Evolutionary conservation across 2,888 invertebrate genomes (phyloP).

Genomic region (Drosophila antonietae): DNA sequence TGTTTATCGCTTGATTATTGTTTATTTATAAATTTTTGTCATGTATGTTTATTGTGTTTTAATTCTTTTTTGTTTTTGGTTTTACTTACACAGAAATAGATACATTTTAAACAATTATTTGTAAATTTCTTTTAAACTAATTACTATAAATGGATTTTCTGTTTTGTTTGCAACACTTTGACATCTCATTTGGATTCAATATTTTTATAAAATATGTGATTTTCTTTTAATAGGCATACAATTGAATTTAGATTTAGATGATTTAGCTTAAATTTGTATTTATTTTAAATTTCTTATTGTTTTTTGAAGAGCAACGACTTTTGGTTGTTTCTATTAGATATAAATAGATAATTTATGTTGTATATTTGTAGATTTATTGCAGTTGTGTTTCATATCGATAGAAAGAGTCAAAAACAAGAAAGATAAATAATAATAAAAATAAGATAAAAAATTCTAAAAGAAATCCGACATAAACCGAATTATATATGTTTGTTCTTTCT

Average conservation of each 20-base stretch:
- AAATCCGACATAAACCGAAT: slow-evolving; percentile 72
- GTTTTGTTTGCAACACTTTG: slow-evolving; percentile 78
- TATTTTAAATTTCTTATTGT: slow-evolving; percentile 37
- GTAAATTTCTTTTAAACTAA: slow-evolving; percentile 80
- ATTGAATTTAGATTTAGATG: slow-evolving; percentile 60
- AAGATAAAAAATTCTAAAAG: slow-evolving; percentile 62
- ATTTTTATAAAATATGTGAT: slow-evolving; percentile 80
- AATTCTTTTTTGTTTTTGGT: slow-evolving; percentile 28
- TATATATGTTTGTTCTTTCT: slow-evolving; percentile 57
- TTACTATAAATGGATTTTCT: slow-evolving; percentile 76
- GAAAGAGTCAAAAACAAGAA: slow-evolving; percentile 45
- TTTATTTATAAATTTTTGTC: slow-evolving; percentile 56
- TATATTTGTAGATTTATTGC: slow-evolving; percentile 55
- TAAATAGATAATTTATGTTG: slow-evolving; percentile 40
- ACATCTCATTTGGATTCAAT: slow-evolving; percentile 78
- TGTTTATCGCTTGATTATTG: slow-evolving; percentile 31
- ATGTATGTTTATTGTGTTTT: slow-evolving; percentile 45
- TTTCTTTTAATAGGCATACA: slow-evolving; percentile 69
- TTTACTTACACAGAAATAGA: slow-evolving; percentile 70
- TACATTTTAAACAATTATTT: slow-evolving; percentile 74
- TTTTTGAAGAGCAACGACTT: slow-evolving; percentile 57
- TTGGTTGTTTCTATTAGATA: slow-evolving; percentile 38
- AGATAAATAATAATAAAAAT: too few species aligned
- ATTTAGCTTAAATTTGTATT: slow-evolving; percentile 70
- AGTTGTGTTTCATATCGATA: slow-evolving; percentile 51